Evolutionary conservation across 2,888 invertebrate genomes (phyloP).

Genomic region (Drosophila helvetica): DNA sequence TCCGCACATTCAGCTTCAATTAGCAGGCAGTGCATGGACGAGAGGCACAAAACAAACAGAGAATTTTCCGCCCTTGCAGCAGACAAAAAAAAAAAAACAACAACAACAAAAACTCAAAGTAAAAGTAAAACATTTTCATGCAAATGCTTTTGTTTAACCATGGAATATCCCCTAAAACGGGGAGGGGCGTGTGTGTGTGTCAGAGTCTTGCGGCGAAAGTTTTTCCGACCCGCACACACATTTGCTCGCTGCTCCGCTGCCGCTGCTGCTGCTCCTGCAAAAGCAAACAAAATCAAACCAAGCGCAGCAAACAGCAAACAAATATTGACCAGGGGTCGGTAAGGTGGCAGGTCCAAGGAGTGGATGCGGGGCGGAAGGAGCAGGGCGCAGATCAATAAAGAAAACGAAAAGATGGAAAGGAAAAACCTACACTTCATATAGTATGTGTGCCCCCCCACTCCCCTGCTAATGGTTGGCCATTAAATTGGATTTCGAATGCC

Average conservation of each 20-base stretch:
- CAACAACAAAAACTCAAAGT: slow-evolving; percentile 47
- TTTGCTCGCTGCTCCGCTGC: slow-evolving; percentile 37
- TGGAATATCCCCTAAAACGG: slow-evolving; percentile 61
- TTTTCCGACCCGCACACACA: slow-evolving; percentile 52
- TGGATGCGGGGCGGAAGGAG: neutral
- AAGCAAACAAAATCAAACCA: slow-evolving; percentile 75
- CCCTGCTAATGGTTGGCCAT: slow-evolving; percentile 11
- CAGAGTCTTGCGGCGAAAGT: slow-evolving; percentile 64
- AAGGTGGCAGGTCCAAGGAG: slow-evolving; percentile 18
- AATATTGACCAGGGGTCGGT: slow-evolving; percentile 67
- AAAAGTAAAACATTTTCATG: slow-evolving; percentile 72
- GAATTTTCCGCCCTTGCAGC: slow-evolving; percentile 8
- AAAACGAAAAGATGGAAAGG: neutral
- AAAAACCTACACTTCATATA: neutral
- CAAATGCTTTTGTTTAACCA: slow-evolving; percentile 73
- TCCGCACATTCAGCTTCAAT: neutral
- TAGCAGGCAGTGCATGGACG: neutral
- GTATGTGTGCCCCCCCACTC: neutral
- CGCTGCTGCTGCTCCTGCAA: neutral
- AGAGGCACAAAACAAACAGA: slow-evolving; percentile 9
- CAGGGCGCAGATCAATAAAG: slow-evolving; percentile 12
- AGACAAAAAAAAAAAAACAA: slow-evolving; percentile 4
- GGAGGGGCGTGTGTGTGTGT: slow-evolving; percentile 17
- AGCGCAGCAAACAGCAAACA: slow-evolving; percentile 71
- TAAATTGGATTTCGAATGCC: slow-evolving; percentile 21